A percentile compares a stretch with the other conserved stretches of the same genome.
These are phyloP conservation scores for Astur gentilis DNA, from an alignment of 2,113 vertebrate genomes.

Conservation along the genomic window DNA sequence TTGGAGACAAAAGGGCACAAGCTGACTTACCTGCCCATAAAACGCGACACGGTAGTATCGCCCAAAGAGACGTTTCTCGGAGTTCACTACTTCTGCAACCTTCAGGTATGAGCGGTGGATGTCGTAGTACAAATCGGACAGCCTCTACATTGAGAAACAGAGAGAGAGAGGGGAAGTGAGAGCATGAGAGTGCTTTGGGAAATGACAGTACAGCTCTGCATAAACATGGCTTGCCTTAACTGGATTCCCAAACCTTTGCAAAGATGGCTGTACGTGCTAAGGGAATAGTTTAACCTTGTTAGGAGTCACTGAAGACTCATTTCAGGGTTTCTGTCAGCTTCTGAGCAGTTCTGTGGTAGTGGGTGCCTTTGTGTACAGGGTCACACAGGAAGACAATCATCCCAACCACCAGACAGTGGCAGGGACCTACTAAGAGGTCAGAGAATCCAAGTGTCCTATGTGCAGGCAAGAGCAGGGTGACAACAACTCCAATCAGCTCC, in stretches of 20 bases:
- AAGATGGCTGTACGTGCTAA: rapidly evolving
- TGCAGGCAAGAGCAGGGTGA: neutral
- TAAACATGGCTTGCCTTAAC: neutral
- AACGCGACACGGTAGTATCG: slow-evolving; percentile 96
- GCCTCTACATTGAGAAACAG: slow-evolving; percentile 71
- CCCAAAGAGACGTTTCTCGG: slow-evolving; percentile 93
- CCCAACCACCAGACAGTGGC: neutral
- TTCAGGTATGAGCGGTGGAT: slow-evolving; percentile 97
- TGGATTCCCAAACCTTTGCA: neutral
- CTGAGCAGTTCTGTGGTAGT: neutral
- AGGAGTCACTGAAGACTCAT: neutral
- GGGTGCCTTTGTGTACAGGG: neutral
- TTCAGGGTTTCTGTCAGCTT: neutral
- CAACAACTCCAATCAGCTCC: neutral
- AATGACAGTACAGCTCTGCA: neutral
- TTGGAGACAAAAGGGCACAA: neutral
- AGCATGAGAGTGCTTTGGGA: neutral
- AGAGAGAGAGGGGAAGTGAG: neutral
- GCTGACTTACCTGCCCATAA: slow-evolving; percentile 90
- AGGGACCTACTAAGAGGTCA: neutral
- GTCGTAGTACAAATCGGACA: slow-evolving; percentile 95
- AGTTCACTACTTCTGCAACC: slow-evolving; percentile 95
- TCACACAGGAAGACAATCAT: neutral
- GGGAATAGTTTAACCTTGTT: neutral
- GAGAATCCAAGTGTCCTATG: neutral